Conservation (phyloP, 2,888 invertebrate genomes). For the Andrena marginata region DNA sequence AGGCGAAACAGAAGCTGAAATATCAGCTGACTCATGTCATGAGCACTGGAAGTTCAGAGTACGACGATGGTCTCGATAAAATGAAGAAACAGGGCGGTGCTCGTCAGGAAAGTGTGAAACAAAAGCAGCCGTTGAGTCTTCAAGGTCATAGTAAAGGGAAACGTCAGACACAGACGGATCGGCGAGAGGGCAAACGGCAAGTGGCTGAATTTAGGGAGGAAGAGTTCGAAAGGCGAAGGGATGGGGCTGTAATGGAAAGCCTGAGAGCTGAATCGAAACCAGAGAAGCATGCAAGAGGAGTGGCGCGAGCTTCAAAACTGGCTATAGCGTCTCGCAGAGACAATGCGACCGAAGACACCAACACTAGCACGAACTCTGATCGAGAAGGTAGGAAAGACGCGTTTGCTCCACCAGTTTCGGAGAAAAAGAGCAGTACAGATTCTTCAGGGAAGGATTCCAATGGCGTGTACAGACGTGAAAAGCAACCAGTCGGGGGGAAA, state of each 20-base stretch:
- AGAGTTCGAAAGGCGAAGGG: slow-evolving; percentile 39
- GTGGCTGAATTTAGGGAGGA: slow-evolving; percentile 27
- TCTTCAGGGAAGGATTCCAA: slow-evolving; percentile 40
- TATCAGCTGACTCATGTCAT: slow-evolving; percentile 72
- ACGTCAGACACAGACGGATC: slow-evolving; percentile 61
- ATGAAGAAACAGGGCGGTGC: slow-evolving; percentile 49
- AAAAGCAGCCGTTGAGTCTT: slow-evolving; percentile 45
- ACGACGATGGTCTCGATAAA: slow-evolving; percentile 74
- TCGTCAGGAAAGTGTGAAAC: slow-evolving; percentile 54
- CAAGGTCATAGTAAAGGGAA: slow-evolving; percentile 61
- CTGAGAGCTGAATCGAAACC: slow-evolving; percentile 21
- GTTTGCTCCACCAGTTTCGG: slow-evolving; percentile 10
- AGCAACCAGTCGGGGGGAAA: slow-evolving; percentile 1
- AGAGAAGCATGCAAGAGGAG: slow-evolving; percentile 33
- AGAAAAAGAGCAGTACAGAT: slow-evolving; percentile 48
- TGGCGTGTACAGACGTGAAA: not conserved
- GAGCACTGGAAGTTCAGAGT: slow-evolving; percentile 78
- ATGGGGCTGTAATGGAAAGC: slow-evolving; percentile 32
- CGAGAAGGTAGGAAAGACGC: slow-evolving; percentile 38
- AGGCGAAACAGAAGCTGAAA: slow-evolving; percentile 66
- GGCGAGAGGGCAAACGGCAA: slow-evolving; percentile 58
- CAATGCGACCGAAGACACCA: slow-evolving; percentile 54
- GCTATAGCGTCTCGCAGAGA: slow-evolving; percentile 37
- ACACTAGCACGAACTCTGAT: slow-evolving; percentile 57
- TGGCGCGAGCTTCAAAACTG: slow-evolving; percentile 39